These are phyloP conservation scores for Littorina saxatilis DNA, from an alignment of 1,140 invertebrate species.

Conservation along the genomic window DNA sequence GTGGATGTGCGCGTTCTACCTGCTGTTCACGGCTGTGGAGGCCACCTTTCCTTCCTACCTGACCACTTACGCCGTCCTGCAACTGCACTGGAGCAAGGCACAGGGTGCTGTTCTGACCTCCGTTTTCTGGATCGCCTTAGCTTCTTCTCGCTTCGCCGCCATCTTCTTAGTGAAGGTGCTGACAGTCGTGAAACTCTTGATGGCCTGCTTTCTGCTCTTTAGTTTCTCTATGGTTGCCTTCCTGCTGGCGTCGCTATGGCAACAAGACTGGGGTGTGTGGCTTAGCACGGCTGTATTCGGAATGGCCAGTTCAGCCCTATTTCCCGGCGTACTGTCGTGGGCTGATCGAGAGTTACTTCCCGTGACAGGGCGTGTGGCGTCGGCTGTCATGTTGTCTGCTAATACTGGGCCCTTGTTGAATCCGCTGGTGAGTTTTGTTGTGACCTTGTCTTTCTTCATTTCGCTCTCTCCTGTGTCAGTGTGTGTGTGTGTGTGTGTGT, in stretches of 20 bases:
- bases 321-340: constrained; percentile 59
- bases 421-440: too few relatives aligned
- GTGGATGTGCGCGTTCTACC: constrained; percentile 44
- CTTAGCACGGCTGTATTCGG: constrained; percentile 48
- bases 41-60: constrained; percentile 57
- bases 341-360: constrained; percentile 51
- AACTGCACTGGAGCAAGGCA: constrained; percentile 55
- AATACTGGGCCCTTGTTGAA: too few relatives aligned
- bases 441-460: too few relatives aligned
- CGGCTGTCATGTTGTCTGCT: too few relatives aligned
- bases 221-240: constrained; percentile 44
- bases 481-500: too few relatives aligned
- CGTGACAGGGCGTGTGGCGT: constrained; percentile 55
- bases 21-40: constrained; percentile 52
- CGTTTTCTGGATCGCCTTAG: constrained; percentile 58
- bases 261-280: constrained; percentile 53
- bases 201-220: constrained; percentile 40
- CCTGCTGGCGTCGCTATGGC: constrained; percentile 44
- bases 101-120: constrained; percentile 52
- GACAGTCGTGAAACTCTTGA: constrained; percentile 45
- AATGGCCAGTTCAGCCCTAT: constrained; percentile 53
- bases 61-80: constrained; percentile 49
- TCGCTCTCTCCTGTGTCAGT: too few relatives aligned
- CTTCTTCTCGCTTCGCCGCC: constrained; percentile 48
- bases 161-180: constrained; percentile 51